Evolutionary conservation across 2,797 vertebrate genomes (phyloP), one percentile per base, ranked within the genome.

Genomic region (Rhinogobio ventralis): DNA sequence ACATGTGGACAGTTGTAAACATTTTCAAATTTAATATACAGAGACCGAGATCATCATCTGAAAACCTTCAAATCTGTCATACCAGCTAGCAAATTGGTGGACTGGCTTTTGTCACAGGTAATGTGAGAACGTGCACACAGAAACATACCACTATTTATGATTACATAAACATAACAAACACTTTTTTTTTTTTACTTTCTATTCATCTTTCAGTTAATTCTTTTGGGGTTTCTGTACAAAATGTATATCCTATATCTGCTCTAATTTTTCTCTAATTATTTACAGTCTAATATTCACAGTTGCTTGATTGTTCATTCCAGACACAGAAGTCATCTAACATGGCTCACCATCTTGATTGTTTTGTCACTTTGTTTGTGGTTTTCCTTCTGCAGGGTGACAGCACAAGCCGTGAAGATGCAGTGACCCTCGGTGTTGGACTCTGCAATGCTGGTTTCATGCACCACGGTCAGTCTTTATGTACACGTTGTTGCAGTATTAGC

Each of bases 371-470:
- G 1, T 51, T 45, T 2, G 19, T 66, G 60, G 10, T 57, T 60
- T 69, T 79, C 2, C 5, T 62, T 46, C 28, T 20, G 30, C 92
- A 99, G 98, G 98, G 98, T 82, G 98, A 99, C 93, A 98, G 96
- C 91, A 96, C 97, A 86, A 97, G 95, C 1, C 96, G 98, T 67
- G 98, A 99, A 92, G 98, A 99, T 82, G 98, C 98, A 0, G 98
- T 99, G 67, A 96, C 95, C 0, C 95, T 99, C 28, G 98, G 98
- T 3, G 96, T 99, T 85, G 98, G 98, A 81, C 96, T 99, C 90
- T 99, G 98, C 92, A 99, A 99, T 96, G 99, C 96, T 0, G 96
- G 97, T 89, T 99, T 99, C 95, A 97, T 99, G 98, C 98, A 99
- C 90, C 98, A 99, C 0, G 98, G 98, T 99, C 94, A 96, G 93